Evolutionary conservation across 2,888 invertebrate genomes (phyloP).

Genomic region (Pogonocherus hispidulus): DNA sequence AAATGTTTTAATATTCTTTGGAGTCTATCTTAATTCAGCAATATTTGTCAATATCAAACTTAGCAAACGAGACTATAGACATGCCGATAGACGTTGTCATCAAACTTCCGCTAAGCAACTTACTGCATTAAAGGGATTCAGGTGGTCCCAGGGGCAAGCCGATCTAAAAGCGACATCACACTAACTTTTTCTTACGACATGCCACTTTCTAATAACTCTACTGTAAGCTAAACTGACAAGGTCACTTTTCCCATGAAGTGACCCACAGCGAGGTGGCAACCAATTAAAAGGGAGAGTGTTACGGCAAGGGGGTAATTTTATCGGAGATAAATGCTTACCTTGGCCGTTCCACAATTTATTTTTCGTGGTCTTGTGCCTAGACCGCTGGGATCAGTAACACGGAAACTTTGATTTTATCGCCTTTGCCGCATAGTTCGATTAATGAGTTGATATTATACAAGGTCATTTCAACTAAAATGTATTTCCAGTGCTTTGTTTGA

Average conservation of each 20-base stretch:
- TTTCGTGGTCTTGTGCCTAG: conserved; percentile 2
- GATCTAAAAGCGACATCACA: conserved; percentile 10
- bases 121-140: neutral
- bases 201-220: conserved; percentile 23
- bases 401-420: conserved; percentile 9
- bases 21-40: too few relatives aligned
- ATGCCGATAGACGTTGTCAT: neutral
- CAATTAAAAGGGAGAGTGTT: conserved; percentile 6
- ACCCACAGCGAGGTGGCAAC: neutral
- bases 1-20: too few relatives aligned
- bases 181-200: conserved; percentile 15
- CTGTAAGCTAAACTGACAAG: conserved; percentile 23
- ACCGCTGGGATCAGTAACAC: neutral
- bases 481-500: neutral
- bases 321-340: conserved; percentile 25
- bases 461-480: neutral
- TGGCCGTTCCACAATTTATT: conserved; percentile 16
- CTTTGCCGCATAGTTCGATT: neutral
- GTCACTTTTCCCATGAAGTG: conserved; percentile 1
- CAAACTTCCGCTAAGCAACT: neutral
- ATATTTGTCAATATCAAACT: neutral
- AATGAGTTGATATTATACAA: neutral
- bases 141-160: neutral
- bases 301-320: conserved; percentile 12
- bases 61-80: neutral